Percentiles rank a stretch among this genome's conserved stretches.
phyloP scores from a whole-genome alignment of 2,888 invertebrate genomes.

The Sinelater perroti region DNA sequence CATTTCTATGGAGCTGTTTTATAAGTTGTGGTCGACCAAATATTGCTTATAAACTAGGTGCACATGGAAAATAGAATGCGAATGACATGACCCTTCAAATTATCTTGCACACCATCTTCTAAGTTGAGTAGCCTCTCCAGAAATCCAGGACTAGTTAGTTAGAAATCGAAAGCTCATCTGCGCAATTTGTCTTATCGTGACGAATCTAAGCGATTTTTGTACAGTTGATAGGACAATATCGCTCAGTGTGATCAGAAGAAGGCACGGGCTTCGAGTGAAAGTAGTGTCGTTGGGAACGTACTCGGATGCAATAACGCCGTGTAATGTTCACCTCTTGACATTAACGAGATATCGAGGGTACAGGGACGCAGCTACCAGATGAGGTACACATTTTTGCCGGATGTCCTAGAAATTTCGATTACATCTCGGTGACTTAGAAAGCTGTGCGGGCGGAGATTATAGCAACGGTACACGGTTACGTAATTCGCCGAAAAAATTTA shows the following conservation, averaged over 20 bases:
- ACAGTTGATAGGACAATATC: constrained; percentile 31
- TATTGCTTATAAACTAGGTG: background rate
- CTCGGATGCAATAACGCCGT: constrained; percentile 27
- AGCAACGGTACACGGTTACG: too few relatives aligned
- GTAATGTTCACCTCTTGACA: constrained; percentile 36
- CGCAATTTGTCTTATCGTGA: constrained; percentile 31
- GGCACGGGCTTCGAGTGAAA: constrained; percentile 22
- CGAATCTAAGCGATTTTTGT: constrained; percentile 29
- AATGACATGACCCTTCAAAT: too few relatives aligned
- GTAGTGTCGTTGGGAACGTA: constrained; percentile 28
- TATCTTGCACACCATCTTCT: too few relatives aligned
- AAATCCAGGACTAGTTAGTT: too few relatives aligned
- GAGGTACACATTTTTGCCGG: constrained; percentile 2
- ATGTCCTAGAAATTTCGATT: constrained; percentile 22
- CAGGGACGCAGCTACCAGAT: constrained; percentile 8
- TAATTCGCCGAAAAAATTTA: too few relatives aligned
- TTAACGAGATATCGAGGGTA: constrained; percentile 22
- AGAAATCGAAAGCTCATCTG: constrained; percentile 23
- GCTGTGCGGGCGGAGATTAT: constrained; percentile 2
- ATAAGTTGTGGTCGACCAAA: constrained; percentile 2
- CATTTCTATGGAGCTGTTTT: constrained; percentile 20
- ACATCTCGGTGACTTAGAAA: constrained; percentile 19
- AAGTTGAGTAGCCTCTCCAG: too few relatives aligned
- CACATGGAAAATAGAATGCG: background rate
- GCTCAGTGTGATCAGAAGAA: background rate